Conservation (phyloP, 2,797 vertebrate genomes). For the Notolepis coatsorum region DNA sequence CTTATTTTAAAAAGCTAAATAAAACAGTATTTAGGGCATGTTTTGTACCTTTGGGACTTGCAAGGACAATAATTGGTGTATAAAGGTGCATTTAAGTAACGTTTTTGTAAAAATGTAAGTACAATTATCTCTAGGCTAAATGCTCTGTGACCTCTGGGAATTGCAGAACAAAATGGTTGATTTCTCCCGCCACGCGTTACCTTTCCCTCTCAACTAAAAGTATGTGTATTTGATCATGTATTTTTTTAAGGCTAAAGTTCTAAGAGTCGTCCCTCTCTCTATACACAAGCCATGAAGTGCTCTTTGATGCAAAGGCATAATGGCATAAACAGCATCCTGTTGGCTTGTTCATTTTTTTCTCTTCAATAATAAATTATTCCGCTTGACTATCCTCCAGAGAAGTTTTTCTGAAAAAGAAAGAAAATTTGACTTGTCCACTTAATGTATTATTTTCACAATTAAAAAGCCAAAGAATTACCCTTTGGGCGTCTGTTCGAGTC, state of each 20-base stretch:
- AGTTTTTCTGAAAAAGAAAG: conserved; percentile 5
- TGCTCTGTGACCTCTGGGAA: conserved; percentile 4
- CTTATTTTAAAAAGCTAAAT: too few relatives aligned
- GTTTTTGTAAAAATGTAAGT: background rate
- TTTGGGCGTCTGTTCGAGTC: too few relatives aligned
- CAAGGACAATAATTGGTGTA: background rate
- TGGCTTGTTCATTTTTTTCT: conserved; percentile 32
- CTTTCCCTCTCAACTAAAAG: conserved; percentile 8
- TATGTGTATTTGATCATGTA: conserved; percentile 12
- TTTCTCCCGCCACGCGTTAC: conserved; percentile 15
- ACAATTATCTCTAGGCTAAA: conserved; percentile 10
- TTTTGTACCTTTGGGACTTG: background rate
- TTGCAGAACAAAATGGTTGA: conserved; percentile 29
- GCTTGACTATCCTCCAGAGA: conserved; percentile 28
- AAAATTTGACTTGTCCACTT: conserved; percentile 6
- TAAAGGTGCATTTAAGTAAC: background rate
- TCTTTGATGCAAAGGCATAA: conserved; percentile 25
- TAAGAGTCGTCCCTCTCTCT: background rate
- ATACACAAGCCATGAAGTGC: conserved; percentile 14
- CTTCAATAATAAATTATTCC: conserved; percentile 38
- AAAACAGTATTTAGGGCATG: background rate
- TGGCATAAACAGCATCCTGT: conserved; percentile 37
- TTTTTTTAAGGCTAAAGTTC: background rate
- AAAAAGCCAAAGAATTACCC: conserved; percentile 6
- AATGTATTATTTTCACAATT: conserved; percentile 15